These are phyloP conservation scores for Paralinhomoeus sp. DNA, from an alignment of 2,888 invertebrate genomes.

Conservation along the genomic window DNA sequence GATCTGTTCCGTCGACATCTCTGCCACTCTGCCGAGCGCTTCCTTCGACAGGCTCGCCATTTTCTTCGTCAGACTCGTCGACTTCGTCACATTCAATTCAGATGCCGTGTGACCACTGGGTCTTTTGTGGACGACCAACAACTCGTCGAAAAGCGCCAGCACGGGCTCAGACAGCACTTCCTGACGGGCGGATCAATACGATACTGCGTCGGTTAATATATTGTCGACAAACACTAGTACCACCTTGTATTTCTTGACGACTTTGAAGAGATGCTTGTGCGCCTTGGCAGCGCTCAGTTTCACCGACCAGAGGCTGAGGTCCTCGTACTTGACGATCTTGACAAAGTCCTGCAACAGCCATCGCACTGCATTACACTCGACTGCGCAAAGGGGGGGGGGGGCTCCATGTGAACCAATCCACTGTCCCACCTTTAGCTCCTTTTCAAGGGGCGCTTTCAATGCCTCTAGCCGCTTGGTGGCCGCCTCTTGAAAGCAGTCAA, in stretches of 20 bases:
- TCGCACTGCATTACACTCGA: slow-evolving; percentile 1
- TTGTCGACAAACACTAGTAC: too few species aligned
- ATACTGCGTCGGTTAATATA: too few species aligned
- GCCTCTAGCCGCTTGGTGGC: slow-evolving; percentile 38
- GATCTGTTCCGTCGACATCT: too few species aligned
- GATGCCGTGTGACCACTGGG: too few species aligned
- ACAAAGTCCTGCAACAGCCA: slow-evolving; percentile 48
- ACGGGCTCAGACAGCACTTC: neutral
- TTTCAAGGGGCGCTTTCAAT: slow-evolving; percentile 57
- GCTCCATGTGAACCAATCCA: too few species aligned
- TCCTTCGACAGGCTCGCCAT: too few species aligned
- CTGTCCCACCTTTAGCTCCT: slow-evolving; percentile 43
- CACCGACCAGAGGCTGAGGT: slow-evolving; percentile 76
- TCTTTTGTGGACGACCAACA: neutral
- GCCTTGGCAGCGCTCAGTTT: slow-evolving; percentile 44
- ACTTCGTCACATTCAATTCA: too few species aligned
- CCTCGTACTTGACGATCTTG: slow-evolving; percentile 81
- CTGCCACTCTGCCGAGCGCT: too few species aligned
- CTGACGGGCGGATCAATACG: too few species aligned
- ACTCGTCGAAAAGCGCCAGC: neutral
- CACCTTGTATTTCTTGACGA: slow-evolving; percentile 44
- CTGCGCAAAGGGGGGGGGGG: too few species aligned
- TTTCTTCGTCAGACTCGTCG: too few species aligned
- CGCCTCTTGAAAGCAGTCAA: neutral
- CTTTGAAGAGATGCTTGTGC: slow-evolving; percentile 29